Evolutionary conservation across 2,113 vertebrate species (phyloP), one percentile per base, ranked within the genome.

Genomic region (Caretta caretta): DNA sequence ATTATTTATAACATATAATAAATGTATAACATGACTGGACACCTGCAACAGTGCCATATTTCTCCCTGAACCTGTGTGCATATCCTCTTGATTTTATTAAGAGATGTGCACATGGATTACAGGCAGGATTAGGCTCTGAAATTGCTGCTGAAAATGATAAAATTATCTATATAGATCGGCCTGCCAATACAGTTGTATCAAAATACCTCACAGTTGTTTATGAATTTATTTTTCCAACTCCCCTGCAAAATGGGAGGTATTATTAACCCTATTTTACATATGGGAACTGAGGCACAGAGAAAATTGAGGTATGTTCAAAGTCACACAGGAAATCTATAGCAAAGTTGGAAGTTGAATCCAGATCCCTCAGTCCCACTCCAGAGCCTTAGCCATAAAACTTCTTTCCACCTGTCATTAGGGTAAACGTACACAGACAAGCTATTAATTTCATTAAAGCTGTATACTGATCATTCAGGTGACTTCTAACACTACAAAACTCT

Each of bases 31-130:
- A 24, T 89, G 48, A 82, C 90, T 89, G 94, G 89, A 84, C 53
- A 69, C 50, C 78, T 92, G 57, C 75, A 72, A 93, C 84, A 88
- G 48, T 81, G 54, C 51, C 6, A 29, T 27, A 54, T 65, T 83
- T 86, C 91, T 87, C 72, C 65, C 38, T 78, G 48, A 94, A 85
- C 69, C 93, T 56, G 54, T 62, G 75, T 48, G 46, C 25, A 46
- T 48, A 94, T 42, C 14, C 29, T 80, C 57, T 87, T 91, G 90
- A 90, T 86, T 94, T 92, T 11, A 83, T 25, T 86, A 54, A 69
- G 49, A 84, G 42, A 11, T 54, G n/a, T 72, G 65, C 35, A 38
- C 65, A 22, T 72, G 65, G n/a, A 72, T 72, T 72, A 38, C 35
- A 38, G 65, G 35, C n/a, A 72, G 35, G 65, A 72, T 38, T 72